Evolutionary conservation across 2,113 vertebrate species (phyloP).

Genomic region (Myotis yumanensis): DNA sequence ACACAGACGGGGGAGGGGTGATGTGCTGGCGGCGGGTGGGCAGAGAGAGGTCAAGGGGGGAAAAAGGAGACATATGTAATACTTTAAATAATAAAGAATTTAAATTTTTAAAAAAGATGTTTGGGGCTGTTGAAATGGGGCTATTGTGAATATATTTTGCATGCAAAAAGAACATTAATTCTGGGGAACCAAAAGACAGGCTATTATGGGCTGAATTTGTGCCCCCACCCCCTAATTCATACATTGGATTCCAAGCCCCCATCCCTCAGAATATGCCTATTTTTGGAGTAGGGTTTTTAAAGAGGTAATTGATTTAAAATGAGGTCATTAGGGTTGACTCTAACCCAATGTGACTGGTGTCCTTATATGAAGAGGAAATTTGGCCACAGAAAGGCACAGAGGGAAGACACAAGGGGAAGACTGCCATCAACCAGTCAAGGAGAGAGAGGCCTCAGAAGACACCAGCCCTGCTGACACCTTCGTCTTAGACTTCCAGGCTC

Average conservation of each 20-base stretch:
- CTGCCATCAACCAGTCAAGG: not conserved
- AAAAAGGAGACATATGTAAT: no score
- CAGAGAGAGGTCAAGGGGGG: no score
- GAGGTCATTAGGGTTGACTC: not conserved
- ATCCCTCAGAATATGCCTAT: not conserved
- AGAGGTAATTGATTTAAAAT: not conserved
- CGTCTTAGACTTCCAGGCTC: not conserved
- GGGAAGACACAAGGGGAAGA: not conserved
- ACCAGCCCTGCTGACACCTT: not conserved
- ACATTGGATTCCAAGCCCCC: not conserved
- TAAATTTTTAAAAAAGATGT: no score
- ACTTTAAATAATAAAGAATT: no score
- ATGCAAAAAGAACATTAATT: not conserved
- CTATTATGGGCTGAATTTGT: not conserved
- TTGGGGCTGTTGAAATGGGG: not conserved
- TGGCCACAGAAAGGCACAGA: not conserved
- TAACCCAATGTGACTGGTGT: not conserved
- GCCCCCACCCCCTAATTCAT: not conserved
- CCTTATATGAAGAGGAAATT: not conserved
- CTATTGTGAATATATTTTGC: not conserved
- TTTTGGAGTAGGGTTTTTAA: not conserved
- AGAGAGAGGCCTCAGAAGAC: not conserved
- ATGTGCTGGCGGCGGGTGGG: no score
- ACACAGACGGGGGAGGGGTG: no score
- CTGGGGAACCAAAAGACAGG: not conserved